These are phyloP conservation scores for Platyura marginata DNA, from an alignment of 1,140 invertebrate species.

Conservation along the genomic window DNA sequence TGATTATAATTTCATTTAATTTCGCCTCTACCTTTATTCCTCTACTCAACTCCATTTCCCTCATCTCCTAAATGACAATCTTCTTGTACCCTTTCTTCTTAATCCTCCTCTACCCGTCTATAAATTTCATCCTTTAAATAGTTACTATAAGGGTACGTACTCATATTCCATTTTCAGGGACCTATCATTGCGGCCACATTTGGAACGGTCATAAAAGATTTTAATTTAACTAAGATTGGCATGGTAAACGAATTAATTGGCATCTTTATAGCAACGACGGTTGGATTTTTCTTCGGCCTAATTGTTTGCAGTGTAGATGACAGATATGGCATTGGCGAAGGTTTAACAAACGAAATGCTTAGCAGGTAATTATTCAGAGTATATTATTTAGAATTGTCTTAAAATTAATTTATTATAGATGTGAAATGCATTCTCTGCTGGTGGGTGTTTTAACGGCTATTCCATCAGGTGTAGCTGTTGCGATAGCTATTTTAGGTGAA, in stretches of 20 bases:
- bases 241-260: constrained; percentile 44
- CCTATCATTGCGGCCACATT: constrained; percentile 58
- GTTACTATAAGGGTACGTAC: too few relatives aligned
- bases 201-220: constrained; percentile 45
- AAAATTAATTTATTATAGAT: constrained; percentile 24
- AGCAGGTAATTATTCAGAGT: constrained; percentile 30
- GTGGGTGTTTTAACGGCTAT: constrained; percentile 48
- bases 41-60: neutral
- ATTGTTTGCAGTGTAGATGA: constrained; percentile 33
- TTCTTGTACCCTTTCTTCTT: neutral
- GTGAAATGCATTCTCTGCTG: constrained; percentile 39
- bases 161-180: constrained; percentile 36
- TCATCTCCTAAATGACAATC: neutral
- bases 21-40: too few relatives aligned
- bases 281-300: constrained; percentile 51
- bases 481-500: constrained; percentile 48
- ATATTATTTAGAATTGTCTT: neutral
- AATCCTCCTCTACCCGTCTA: neutral
- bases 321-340: constrained; percentile 34
- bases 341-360: constrained; percentile 51
- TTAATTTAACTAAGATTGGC: constrained; percentile 35
- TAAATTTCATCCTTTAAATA: too few relatives aligned
- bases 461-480: constrained; percentile 54
- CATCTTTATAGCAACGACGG: constrained; percentile 34
- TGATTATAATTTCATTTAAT: too few relatives aligned